phyloP scores from a whole-genome alignment of 2,797 vertebrate species.

The Ctenosaura bakeri region DNA sequence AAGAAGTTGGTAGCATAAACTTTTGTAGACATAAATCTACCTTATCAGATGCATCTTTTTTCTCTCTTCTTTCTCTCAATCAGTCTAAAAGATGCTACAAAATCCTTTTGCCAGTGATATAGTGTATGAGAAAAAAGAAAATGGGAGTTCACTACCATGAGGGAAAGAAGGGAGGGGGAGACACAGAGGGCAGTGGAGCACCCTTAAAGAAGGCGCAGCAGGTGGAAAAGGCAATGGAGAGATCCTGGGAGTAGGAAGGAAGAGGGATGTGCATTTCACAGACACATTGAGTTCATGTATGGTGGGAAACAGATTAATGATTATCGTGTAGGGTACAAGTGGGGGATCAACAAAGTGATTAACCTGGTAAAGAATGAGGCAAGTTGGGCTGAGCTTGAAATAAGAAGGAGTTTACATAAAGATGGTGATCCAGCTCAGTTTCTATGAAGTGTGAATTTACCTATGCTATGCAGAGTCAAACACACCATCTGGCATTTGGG shows the following conservation, averaged over 20 bases:
- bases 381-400: not conserved
- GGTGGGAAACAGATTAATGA: too few species aligned
- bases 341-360: not conserved
- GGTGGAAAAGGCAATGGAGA: not conserved
- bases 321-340: not conserved
- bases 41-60: too few species aligned
- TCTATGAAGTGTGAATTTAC: not conserved
- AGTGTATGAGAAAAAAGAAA: not conserved
- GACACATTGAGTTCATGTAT: not conserved
- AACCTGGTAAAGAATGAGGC: too few species aligned
- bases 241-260: not conserved
- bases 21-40: too few species aligned
- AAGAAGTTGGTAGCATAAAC: too few species aligned
- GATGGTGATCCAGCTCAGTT: not conserved
- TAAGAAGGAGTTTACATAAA: not conserved
- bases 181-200: not conserved
- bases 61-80: too few species aligned
- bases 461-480: not conserved
- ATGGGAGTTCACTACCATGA: not conserved
- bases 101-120: too few species aligned
- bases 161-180: too few species aligned
- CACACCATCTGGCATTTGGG: not conserved
- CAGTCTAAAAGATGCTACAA: too few species aligned
- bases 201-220: not conserved
- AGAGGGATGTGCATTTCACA: not conserved